phyloP scores from a whole-genome alignment of 2,113 vertebrate species.

The Hemiscyllium ocellatum region DNA sequence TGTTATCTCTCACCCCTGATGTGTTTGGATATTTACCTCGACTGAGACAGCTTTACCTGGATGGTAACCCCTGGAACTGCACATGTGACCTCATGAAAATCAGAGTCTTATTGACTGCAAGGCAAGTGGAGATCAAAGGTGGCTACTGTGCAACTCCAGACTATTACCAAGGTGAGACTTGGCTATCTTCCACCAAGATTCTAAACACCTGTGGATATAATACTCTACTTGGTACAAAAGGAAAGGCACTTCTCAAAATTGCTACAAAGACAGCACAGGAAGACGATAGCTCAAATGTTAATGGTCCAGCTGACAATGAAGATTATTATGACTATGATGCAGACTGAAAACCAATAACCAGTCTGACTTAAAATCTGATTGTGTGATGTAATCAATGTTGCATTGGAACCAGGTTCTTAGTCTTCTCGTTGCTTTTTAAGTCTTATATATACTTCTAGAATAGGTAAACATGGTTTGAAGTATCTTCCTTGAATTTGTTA shows the following conservation, averaged over 20 bases:
- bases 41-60: conserved; percentile 62
- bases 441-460: not conserved
- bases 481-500: not conserved
- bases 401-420: not conserved
- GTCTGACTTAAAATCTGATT: not conserved
- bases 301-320: conserved; percentile 46
- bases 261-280: conserved; percentile 38
- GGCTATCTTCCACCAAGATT: conserved; percentile 65
- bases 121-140: conserved; percentile 60
- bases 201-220: conserved; percentile 57
- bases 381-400: not conserved
- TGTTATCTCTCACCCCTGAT: conserved; percentile 58
- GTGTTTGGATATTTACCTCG: conserved; percentile 58
- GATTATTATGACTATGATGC: conserved; percentile 69
- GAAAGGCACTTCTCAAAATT: conserved; percentile 47
- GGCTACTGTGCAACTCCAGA: conserved; percentile 59
- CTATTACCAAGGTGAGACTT: conserved; percentile 57
- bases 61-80: conserved; percentile 73
- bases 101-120: conserved; percentile 54
- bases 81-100: conserved; percentile 63
- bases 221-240: conserved; percentile 42
- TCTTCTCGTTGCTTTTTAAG: not conserved
- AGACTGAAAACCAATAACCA: conserved; percentile 47
- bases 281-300: conserved; percentile 43
- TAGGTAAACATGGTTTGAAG: not conserved